phyloP scores from a whole-genome alignment of 2,113 vertebrate genomes.

The Megaceryle maxima region DNA sequence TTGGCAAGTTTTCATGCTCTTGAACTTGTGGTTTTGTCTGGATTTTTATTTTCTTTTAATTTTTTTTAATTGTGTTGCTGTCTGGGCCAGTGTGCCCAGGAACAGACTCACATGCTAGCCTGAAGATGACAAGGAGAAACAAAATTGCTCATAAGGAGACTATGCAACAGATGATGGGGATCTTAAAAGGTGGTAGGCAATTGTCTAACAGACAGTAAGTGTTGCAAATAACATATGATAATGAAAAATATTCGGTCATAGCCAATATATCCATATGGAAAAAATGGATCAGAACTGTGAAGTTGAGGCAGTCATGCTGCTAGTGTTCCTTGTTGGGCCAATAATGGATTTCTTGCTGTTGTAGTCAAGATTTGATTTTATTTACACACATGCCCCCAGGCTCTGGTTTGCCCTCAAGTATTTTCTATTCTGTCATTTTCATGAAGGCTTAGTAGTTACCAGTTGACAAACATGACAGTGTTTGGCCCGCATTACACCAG shows the following conservation, averaged over 20 bases:
- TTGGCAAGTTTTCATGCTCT: neutral
- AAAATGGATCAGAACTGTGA: neutral
- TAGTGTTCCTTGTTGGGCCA: neutral
- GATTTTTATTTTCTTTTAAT: neutral
- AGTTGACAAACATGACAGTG: neutral
- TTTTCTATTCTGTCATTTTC: neutral
- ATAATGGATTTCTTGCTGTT: neutral
- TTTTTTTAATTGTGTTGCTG: neutral
- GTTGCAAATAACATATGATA: fast-evolving
- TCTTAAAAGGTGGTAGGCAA: neutral
- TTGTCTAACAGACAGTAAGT: fast-evolving
- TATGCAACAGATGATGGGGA: no score
- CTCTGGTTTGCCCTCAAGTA: neutral
- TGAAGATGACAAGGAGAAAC: neutral
- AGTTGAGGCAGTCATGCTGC: neutral
- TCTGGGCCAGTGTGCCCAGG: neutral
- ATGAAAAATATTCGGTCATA: neutral
- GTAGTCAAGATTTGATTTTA: neutral
- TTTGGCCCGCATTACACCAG: neutral
- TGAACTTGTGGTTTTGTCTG: neutral
- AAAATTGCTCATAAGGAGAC: neutral
- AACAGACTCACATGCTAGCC: neutral
- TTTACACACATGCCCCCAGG: no score
- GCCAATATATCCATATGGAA: neutral
- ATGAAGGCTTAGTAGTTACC: neutral